Evolutionary conservation across 2,888 invertebrate species (phyloP).

Genomic region (Timandra comae): DNA sequence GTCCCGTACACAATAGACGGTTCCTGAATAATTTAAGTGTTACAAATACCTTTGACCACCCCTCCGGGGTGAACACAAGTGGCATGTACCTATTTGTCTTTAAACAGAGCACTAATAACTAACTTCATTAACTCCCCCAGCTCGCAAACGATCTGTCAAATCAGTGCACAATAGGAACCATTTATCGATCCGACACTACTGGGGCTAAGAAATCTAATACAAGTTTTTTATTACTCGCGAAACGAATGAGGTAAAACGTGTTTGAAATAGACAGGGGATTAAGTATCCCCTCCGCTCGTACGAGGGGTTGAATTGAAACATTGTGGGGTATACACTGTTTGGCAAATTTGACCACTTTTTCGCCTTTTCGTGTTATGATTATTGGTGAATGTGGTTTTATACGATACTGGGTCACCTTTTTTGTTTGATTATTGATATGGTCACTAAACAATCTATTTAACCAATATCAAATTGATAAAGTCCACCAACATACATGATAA

Average conservation of each 20-base stretch:
- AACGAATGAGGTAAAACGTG: conserved; percentile 75
- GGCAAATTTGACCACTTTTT: background rate
- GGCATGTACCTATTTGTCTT: conserved; percentile 5
- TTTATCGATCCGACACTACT: conserved; percentile 45
- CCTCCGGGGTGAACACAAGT: background rate
- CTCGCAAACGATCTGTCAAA: conserved; percentile 46
- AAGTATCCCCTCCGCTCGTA: conserved; percentile 58
- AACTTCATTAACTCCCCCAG: conserved; percentile 25
- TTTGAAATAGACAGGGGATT: conserved; percentile 76
- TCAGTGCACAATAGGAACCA: conserved; percentile 40
- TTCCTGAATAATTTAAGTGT: too few relatives aligned
- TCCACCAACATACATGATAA: too few relatives aligned
- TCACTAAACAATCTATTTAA: too few relatives aligned
- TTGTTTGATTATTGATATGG: too few relatives aligned
- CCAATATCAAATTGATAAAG: too few relatives aligned
- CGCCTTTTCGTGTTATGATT: background rate
- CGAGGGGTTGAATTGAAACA: conserved; percentile 35
- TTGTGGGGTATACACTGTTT: conserved; percentile 5
- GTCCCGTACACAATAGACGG: too few relatives aligned
- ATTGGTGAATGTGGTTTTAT: too few relatives aligned
- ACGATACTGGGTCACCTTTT: too few relatives aligned
- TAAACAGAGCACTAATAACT: conserved; percentile 23
- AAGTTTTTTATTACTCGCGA: conserved; percentile 67
- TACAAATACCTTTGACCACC: too few relatives aligned
- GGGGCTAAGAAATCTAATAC: conserved; percentile 66